Base-by-base conservation (phyloP, 1,140 invertebrate species). In the Magallana angulata region DNA sequence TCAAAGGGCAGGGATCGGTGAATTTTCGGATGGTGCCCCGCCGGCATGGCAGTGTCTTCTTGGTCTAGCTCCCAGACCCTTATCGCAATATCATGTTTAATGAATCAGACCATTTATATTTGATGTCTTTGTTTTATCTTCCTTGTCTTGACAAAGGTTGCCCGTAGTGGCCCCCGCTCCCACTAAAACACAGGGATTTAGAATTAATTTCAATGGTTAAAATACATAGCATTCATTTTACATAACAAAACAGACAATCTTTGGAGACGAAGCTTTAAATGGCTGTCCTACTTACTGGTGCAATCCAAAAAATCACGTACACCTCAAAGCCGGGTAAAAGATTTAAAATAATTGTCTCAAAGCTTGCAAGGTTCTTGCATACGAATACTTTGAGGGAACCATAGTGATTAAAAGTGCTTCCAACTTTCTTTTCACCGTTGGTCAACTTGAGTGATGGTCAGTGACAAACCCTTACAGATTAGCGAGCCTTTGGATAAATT, bases 311-410 rank as follows among this genome's bases (percentile, higher is more conserved):
- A 76, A 36, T 76, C 68, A 76, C 68, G 64, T 76, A 76, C 68
- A 76, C 68, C 24, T 30, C 24, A 11, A 64, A 64, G 16, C 7
- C 60, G 14, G 16, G 60, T 76, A 48, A 48, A 48, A 30, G 24
- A 76, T 76, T 36, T 76, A 76, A 76, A 24, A 76, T 76, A 30
- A 76, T 76, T 76, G 24, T 76, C 68, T 76, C 68, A 76, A 76
- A 11, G 18, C 36, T 48, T 48, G 36, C 36, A 48, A 0, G 60
- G 60, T 64, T n/a, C 18, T 16, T 18, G 24, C 36, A 9, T 11
- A 11, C 7, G 24, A 30, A 30, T 18, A 76, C 68, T 76, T 18
- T 12, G 24, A 76, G 68, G 36, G 68, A 24, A 9, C 36, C 36
- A 24, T 11, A 24, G 16, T 71, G 64, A 30, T 30, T 71, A 3